Conservation (phyloP, 2,888 invertebrate species). For the Tetropium fuscum region DNA sequence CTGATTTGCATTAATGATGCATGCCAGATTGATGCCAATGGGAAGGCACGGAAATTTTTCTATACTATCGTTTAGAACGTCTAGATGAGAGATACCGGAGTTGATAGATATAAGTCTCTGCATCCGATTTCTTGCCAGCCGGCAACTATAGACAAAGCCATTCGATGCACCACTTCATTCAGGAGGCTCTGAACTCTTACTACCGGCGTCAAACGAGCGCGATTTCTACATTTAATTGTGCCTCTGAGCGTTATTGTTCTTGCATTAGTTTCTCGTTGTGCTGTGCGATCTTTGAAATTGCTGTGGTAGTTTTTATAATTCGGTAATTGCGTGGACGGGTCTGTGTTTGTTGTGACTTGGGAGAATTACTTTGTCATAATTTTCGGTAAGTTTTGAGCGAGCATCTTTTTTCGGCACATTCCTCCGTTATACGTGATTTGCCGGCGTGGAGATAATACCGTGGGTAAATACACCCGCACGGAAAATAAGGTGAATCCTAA, state of each 20-base stretch:
- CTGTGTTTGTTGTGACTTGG: slow-evolving; percentile 18
- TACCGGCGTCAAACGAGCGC: not conserved
- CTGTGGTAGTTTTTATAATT: slow-evolving; percentile 10
- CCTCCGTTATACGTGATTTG: too few relatives aligned
- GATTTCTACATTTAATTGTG: not conserved
- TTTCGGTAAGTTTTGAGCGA: not conserved
- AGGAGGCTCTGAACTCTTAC: slow-evolving; percentile 16
- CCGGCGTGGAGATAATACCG: too few relatives aligned
- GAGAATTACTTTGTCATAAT: slow-evolving; percentile 1
- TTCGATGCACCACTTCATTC: slow-evolving; percentile 8
- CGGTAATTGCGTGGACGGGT: not conserved
- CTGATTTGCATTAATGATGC: too few relatives aligned
- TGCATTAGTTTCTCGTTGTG: slow-evolving; percentile 13
- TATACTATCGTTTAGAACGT: too few relatives aligned
- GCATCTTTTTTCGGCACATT: not conserved
- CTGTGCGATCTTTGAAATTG: slow-evolving; percentile 9
- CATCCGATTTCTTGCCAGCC: not conserved
- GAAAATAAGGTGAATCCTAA: too few relatives aligned
- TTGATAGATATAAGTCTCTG: not conserved
- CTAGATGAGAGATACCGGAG: too few relatives aligned
- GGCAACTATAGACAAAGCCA: not conserved
- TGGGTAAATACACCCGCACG: too few relatives aligned
- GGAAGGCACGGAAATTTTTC: too few relatives aligned
- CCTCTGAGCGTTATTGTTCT: slow-evolving; percentile 16
- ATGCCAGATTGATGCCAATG: too few relatives aligned